These are phyloP conservation scores for Diprion similis DNA, from an alignment of 1,140 invertebrate genomes.

Conservation along the genomic window DNA sequence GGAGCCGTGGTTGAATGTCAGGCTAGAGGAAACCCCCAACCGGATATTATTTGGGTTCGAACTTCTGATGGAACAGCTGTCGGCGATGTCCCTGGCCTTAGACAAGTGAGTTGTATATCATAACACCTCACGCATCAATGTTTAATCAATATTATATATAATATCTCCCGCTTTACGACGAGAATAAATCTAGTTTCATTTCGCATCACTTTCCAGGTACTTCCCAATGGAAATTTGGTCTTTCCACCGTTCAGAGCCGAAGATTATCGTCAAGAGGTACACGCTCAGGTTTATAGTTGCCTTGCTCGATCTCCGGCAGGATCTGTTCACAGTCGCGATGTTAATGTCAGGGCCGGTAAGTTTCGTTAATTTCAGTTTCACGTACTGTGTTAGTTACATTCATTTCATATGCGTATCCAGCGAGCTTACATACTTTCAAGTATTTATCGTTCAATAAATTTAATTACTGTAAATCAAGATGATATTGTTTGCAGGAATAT, in stretches of 20 bases:
- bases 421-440: neutral
- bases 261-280: constrained; percentile 91
- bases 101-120: constrained; percentile 68
- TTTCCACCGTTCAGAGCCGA: constrained; percentile 93
- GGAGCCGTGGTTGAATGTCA: constrained; percentile 92
- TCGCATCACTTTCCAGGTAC: constrained; percentile 65
- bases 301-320: constrained; percentile 88
- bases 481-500: too few species aligned
- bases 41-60: constrained; percentile 92
- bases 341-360: constrained; percentile 93
- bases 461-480: neutral
- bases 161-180: constrained; percentile 9
- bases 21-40: constrained; percentile 87
- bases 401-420: constrained; percentile 6
- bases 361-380: constrained; percentile 27
- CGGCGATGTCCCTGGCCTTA: constrained; percentile 85
- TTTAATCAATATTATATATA: constrained; percentile 6
- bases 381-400: neutral
- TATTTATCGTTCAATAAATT: neutral
- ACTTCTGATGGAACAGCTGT: constrained; percentile 84
- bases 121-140: neutral
- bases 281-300: constrained; percentile 93
- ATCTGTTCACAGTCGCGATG: constrained; percentile 88
- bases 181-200: neutral
- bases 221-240: constrained; percentile 90